Percentiles rank a stretch among this genome's conserved stretches.
These are phyloP conservation scores for Drosophila neonasuta DNA, from an alignment of 2,888 invertebrate genomes.

Conservation along the genomic window DNA sequence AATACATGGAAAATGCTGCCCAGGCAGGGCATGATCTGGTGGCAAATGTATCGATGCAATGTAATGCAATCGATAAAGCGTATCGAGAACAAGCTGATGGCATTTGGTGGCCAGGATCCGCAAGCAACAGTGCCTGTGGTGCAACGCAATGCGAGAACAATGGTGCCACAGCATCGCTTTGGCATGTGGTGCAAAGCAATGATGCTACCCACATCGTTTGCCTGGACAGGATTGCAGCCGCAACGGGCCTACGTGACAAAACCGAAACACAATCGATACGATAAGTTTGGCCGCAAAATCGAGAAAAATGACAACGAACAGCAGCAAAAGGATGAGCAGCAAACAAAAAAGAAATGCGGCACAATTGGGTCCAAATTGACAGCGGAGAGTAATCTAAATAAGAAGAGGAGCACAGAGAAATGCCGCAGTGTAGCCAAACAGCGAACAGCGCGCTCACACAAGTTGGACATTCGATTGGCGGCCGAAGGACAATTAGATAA, in stretches of 20 bases:
- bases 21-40: not conserved
- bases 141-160: not conserved
- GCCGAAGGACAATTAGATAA: not conserved
- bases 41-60: conserved; percentile 1
- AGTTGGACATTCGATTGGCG: not conserved
- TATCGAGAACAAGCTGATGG: not conserved
- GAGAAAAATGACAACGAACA: not conserved
- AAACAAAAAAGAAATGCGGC: no score
- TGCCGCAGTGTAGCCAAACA: not conserved
- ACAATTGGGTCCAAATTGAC: no score
- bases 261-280: not conserved
- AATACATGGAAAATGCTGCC: not conserved
- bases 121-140: not conserved
- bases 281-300: conserved; percentile 10
- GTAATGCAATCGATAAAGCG: not conserved
- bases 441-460: not conserved
- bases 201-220: not conserved
- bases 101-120: not conserved
- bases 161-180: not conserved
- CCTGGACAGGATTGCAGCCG: not conserved
- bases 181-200: conserved; percentile 6
- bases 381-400: no score
- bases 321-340: not conserved
- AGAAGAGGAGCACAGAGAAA: not conserved
- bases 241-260: conserved; percentile 16